phyloP scores from a whole-genome alignment of 2,113 vertebrate species.

The Phylloscopus trochilus region DNA sequence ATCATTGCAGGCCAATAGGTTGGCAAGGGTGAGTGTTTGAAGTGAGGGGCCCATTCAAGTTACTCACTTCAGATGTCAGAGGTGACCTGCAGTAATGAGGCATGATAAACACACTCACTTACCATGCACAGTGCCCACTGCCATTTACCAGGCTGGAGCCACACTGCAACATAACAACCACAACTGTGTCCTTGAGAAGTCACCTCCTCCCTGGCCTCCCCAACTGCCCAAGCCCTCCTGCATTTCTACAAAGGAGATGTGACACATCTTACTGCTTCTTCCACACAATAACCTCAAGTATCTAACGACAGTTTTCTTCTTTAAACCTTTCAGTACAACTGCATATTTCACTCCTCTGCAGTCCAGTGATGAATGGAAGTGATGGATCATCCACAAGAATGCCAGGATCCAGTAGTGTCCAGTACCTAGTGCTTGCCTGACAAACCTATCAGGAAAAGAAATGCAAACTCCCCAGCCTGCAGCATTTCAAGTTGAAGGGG shows the following conservation, averaged over 20 bases:
- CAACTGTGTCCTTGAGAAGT: background rate
- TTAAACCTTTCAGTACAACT: background rate
- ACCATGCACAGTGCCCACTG: background rate
- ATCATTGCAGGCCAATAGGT: background rate
- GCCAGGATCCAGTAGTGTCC: background rate
- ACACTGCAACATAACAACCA: background rate
- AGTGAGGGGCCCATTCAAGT: background rate
- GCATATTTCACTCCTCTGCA: background rate
- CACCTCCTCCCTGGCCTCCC: background rate
- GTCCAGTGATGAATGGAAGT: background rate
- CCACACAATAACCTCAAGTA: background rate
- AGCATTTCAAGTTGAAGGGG: background rate
- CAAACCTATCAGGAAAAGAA: background rate
- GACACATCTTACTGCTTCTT: background rate
- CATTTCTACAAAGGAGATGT: background rate
- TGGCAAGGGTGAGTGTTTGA: background rate
- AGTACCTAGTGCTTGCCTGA: background rate
- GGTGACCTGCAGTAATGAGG: constrained; percentile 9
- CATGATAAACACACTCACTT: background rate
- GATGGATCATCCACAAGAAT: background rate
- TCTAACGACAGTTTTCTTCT: background rate
- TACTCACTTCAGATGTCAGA: background rate
- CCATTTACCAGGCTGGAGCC: background rate
- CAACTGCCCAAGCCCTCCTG: background rate
- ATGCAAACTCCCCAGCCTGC: background rate